Percentiles rank a stretch among this genome's conserved stretches.
These are phyloP conservation scores for Naso thynnoides DNA, from an alignment of 2,797 vertebrate genomes.

Conservation along the genomic window DNA sequence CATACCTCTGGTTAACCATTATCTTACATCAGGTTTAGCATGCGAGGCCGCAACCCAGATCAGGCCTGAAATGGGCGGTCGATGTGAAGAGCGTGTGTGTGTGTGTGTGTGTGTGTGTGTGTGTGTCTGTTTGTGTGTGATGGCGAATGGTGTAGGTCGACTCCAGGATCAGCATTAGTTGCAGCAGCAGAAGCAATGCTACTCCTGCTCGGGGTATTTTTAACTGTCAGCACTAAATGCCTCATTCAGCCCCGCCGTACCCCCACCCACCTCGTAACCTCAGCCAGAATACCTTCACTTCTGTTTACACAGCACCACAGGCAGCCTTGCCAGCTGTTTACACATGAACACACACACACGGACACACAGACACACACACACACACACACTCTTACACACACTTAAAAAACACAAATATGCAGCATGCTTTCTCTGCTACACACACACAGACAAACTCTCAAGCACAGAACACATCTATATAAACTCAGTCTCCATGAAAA, in stretches of 20 bases:
- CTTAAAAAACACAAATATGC: constrained; percentile 59
- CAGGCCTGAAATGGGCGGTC: constrained; percentile 72
- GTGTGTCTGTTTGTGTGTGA: background rate
- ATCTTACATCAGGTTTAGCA: constrained; percentile 81
- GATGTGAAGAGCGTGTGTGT: constrained; percentile 50
- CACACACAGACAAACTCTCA: constrained; percentile 40
- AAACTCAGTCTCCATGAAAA: constrained; percentile 65
- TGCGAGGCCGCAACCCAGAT: constrained; percentile 72
- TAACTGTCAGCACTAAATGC: constrained; percentile 86
- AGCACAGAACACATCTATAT: constrained; percentile 65
- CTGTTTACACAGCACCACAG: constrained; percentile 80
- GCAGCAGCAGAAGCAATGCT: constrained; percentile 47
- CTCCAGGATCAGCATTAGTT: constrained; percentile 56
- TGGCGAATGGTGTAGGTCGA: constrained; percentile 30
- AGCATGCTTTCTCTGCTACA: constrained; percentile 44
- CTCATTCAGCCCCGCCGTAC: constrained; percentile 77
- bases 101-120: constrained; percentile 6
- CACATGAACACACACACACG: constrained; percentile 68
- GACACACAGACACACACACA: constrained; percentile 43
- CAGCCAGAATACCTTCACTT: constrained; percentile 83
- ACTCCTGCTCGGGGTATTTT: constrained; percentile 77
- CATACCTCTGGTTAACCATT: constrained; percentile 85
- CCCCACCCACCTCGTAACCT: constrained; percentile 80
- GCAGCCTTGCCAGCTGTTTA: constrained; percentile 80
- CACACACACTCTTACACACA: constrained; percentile 40